phyloP scores from a whole-genome alignment of 2,113 vertebrate species.

The Poecilia latipinna region DNA sequence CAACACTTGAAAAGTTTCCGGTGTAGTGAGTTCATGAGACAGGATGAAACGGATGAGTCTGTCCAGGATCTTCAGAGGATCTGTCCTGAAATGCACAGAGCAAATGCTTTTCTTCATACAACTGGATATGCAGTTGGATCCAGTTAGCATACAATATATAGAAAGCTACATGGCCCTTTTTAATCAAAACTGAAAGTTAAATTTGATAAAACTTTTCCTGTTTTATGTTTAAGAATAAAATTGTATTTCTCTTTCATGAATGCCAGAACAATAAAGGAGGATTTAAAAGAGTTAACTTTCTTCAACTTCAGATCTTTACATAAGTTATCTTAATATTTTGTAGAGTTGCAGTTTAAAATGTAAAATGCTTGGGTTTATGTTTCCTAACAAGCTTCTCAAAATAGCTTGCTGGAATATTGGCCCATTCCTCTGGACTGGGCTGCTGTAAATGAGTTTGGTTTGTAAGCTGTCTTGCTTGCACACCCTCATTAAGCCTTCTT shows the following conservation, averaged over 20 bases:
- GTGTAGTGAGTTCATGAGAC: slow-evolving; percentile 27
- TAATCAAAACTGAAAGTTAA: neutral
- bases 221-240: neutral
- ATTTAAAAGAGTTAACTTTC: neutral
- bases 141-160: neutral
- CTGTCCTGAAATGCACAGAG: slow-evolving; percentile 22
- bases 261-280: neutral
- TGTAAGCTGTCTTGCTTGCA: too few relatives aligned
- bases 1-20: slow-evolving; percentile 49
- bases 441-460: neutral
- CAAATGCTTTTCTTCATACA: neutral
- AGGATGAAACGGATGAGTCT: slow-evolving; percentile 29
- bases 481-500: too few relatives aligned
- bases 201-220: neutral
- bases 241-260: neutral
- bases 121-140: neutral
- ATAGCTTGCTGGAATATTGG: neutral
- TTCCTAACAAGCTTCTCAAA: neutral
- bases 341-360: neutral
- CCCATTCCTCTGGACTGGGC: neutral
- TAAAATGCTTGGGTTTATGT: neutral
- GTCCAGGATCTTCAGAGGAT: slow-evolving; percentile 21
- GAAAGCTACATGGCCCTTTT: neutral
- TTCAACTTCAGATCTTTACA: too few relatives aligned
- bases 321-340: neutral